A percentile compares a stretch with the other conserved stretches of the same genome.
Evolutionary conservation across 2,113 vertebrate species (phyloP).

Genomic region (Scopus umbretta): DNA sequence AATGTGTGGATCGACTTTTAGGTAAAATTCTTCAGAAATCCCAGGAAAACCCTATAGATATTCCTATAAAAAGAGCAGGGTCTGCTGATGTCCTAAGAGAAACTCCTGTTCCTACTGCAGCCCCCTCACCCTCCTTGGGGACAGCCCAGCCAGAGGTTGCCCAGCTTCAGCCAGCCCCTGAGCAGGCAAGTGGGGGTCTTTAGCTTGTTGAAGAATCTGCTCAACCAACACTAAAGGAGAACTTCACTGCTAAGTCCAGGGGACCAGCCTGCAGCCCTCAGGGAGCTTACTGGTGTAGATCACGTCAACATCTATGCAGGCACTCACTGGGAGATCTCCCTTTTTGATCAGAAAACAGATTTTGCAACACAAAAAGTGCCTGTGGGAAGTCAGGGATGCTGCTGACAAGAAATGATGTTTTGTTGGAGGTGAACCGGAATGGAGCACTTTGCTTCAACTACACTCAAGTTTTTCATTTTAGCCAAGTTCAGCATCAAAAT

Average conservation of each 20-base stretch:
- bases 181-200: not conserved
- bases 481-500: not conserved
- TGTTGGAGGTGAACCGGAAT: not conserved
- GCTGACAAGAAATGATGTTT: not conserved
- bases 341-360: not conserved
- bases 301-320: not conserved
- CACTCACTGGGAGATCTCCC: not conserved
- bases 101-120: not conserved
- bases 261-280: not conserved
- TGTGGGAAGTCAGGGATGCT: not conserved
- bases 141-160: not conserved
- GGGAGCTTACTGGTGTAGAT: not conserved
- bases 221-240: not conserved
- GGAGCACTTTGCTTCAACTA: not conserved
- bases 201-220: not conserved
- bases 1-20: not conserved
- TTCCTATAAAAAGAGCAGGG: not conserved
- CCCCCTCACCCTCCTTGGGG: not conserved
- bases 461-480: not conserved
- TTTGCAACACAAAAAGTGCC: not conserved
- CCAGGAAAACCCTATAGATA: not conserved
- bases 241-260: not conserved
- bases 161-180: not conserved
- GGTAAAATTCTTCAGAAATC: not conserved
- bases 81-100: not conserved